Conservation (phyloP, 1,140 invertebrate species). For the Leptonema lineaticorne region DNA sequence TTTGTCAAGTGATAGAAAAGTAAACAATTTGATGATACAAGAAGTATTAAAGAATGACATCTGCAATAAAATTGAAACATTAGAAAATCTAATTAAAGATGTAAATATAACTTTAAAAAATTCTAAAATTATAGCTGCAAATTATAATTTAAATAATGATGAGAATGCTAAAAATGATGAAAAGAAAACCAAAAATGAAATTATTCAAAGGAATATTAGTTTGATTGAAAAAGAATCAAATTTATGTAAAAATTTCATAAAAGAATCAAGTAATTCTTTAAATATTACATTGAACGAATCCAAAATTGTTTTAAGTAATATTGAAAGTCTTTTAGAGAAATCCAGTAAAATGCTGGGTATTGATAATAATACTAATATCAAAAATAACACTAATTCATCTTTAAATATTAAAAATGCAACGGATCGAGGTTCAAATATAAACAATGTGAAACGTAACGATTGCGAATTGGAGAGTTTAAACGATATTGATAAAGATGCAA, state of each 20-base stretch:
- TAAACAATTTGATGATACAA: conserved; percentile 49
- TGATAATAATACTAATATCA: neutral
- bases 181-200: neutral
- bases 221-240: neutral
- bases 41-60: conserved; percentile 53
- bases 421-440: neutral
- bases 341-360: conserved; percentile 50
- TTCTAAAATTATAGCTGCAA: conserved; percentile 51
- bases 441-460: neutral
- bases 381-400: too few species aligned
- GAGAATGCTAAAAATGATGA: neutral
- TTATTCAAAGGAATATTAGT: neutral
- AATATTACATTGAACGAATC: conserved; percentile 42
- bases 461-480: neutral
- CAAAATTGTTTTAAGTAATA: conserved; percentile 50
- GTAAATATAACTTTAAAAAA: conserved; percentile 53
- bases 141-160: conserved; percentile 46
- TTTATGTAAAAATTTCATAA: too few species aligned
- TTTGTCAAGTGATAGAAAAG: conserved; percentile 27
- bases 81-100: conserved; percentile 54
- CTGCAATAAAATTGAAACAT: conserved; percentile 52
- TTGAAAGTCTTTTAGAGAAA: conserved; percentile 49
- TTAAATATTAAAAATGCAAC: neutral
- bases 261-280: neutral
- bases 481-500: conserved; percentile 47